Base-by-base conservation (phyloP, 2,113 vertebrate species). In the Regulus satrapa region DNA sequence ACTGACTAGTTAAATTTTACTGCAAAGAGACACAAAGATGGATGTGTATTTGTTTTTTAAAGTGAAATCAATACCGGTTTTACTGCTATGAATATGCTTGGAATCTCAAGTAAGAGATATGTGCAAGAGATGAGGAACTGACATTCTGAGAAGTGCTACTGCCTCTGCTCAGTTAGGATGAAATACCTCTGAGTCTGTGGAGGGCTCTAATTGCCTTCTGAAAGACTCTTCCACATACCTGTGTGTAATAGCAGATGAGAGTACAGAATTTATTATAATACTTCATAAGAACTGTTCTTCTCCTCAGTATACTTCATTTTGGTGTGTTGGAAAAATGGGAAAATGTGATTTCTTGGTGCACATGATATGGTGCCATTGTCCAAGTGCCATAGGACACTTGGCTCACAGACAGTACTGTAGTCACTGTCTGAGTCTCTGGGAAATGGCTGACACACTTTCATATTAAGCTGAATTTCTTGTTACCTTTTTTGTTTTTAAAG, bases 301-400 rank as follows among this genome's bases (percentile, higher is more conserved):
- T 66, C 14, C 10, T 0, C 9, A 9, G 4, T 29, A 23, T 19
- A 17, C 11, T 64, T 2, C 3, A 25, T 54, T 79, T 54, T 49
- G 38, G 5, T 82, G 5, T 9, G 6, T 34, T 79, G 54, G 15
- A 67, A 81, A 26, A 88, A 24, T 25, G n/a, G n/a, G 26, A 32
- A 40, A 75, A 36, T 14, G 4, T 13, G 10, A 29, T 45, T 81
- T 62, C 15, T 29, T 63, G 2, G 29, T 40, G 15, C 11, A 16
- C 0, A 0, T n/a, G 38, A 7, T 12, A 38, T 2, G 4, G 9
- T 25, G 8, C 6, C 4, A 8, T 58, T 55, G 15, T 49, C n/a
- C n/a, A n/a, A n/a, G n/a, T n/a, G n/a, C n/a, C n/a, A n/a, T n/a
- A n/a, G n/a, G n/a, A n/a, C n/a, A n/a, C n/a, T n/a, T n/a, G n/a